A percentile compares a stretch with the other conserved stretches of the same genome.
Conservation (phyloP, 2,888 invertebrate genomes). For the Phytoseiulus persimilis region DNA sequence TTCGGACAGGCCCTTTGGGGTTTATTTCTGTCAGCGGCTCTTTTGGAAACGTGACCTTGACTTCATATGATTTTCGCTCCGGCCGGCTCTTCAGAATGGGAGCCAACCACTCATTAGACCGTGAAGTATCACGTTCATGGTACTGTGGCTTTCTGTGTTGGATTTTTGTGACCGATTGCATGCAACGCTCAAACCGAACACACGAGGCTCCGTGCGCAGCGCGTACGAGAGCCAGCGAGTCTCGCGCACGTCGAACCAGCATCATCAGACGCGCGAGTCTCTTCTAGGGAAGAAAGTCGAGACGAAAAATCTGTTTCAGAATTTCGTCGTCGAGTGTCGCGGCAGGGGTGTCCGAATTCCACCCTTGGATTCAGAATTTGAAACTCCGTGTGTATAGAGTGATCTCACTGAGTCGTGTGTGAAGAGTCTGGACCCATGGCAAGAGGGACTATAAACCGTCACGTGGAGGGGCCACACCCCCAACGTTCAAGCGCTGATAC, state of each 20-base stretch:
- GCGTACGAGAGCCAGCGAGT: too few species aligned
- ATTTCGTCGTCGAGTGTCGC: too few species aligned
- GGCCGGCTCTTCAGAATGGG: background rate
- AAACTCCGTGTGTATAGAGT: too few species aligned
- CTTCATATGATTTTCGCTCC: background rate
- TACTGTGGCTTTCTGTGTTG: background rate
- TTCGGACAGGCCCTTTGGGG: background rate
- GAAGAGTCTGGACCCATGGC: too few species aligned
- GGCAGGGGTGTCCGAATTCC: too few species aligned
- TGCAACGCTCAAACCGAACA: background rate
- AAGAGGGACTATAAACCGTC: background rate
- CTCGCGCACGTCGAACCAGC: too few species aligned
- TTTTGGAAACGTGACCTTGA: background rate
- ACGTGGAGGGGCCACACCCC: background rate
- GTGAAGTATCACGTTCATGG: background rate
- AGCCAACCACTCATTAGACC: background rate
- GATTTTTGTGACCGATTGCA: background rate
- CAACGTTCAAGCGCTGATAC: background rate
- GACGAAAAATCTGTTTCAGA: too few species aligned
- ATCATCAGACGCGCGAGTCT: too few species aligned
- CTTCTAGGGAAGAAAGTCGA: too few species aligned
- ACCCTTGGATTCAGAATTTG: too few species aligned
- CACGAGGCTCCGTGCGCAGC: background rate
- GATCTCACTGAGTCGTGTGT: too few species aligned
- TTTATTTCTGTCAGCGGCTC: background rate